Base-by-base conservation (phyloP, 2,797 vertebrate species). In the Scyliorhinus canicula region DNA sequence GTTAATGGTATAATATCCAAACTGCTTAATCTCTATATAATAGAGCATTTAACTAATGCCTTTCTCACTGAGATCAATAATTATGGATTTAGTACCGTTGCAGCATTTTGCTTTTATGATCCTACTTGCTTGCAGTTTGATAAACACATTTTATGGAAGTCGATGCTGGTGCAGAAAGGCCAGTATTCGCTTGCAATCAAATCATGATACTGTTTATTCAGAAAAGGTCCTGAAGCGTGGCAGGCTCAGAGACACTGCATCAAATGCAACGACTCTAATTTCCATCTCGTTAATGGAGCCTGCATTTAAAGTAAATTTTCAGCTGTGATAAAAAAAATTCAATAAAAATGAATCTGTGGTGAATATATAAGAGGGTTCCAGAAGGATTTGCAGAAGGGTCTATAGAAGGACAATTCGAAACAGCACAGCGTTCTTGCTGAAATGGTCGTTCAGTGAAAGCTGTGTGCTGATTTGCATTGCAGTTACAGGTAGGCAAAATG, bases 181-280 rank as follows among this genome's bases (percentile, higher is more conserved):
- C 52, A 97, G 95, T 95, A 95, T 97, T 98, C 98, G 97, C 97
- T 98, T 97, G 97, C 95, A 96, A 96, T 96, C 96, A 96, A 97
- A 97, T 97, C 97, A 97, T 98, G 98, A 97, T 97, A 96, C 95
- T 97, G 97, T 98, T 98, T 98, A 98, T 98, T 98, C 96, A 96
- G 95, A 93, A 96, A 96, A 97, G 97, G 97, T 97, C 96, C 95
- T 96, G 96, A 97, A 98, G 97, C 96, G 96, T 98, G 97, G 96
- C 96, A 95, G 96, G 97, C 97, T 97, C 96, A 96, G 97, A 98
- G 98, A 97, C 97, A 96, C 96, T 96, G 96, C 96, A 98, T 98
- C 98, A 98, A 97, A 97, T 96, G 96, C 97, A 97, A 96, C 98
- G 98, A 97, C 97, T 98, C 98, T 97, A 97, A 98, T 98, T 98